phyloP scores from a whole-genome alignment of 2,113 vertebrate species.

The Epinephelus fuscoguttatus region DNA sequence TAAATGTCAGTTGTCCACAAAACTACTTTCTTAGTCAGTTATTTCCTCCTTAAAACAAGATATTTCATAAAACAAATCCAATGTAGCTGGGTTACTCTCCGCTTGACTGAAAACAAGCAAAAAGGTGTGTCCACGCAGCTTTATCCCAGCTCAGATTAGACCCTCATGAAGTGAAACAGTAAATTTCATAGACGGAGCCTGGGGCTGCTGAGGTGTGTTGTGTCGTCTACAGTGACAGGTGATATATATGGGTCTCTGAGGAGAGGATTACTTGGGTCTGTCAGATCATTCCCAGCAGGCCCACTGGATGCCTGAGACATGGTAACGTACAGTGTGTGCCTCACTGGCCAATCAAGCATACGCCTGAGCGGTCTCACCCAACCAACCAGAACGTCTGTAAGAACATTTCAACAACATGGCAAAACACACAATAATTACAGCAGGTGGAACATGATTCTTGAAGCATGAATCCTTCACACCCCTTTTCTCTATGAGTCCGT shows the following conservation, averaged over 20 bases:
- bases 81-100: neutral
- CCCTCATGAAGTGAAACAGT: conserved; percentile 35
- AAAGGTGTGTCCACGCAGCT: conserved; percentile 13
- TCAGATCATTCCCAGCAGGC: conserved; percentile 72
- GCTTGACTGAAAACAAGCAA: conserved; percentile 8
- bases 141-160: conserved; percentile 41
- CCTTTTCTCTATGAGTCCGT: neutral
- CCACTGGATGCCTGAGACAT: conserved; percentile 79
- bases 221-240: conserved; percentile 66
- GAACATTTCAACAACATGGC: conserved; percentile 26
- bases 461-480: neutral
- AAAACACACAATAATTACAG: conserved; percentile 29
- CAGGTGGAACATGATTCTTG: conserved; percentile 9
- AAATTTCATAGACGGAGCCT: conserved; percentile 69
- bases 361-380: neutral
- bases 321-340: conserved; percentile 73
- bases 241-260: conserved; percentile 77
- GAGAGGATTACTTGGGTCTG: conserved; percentile 59
- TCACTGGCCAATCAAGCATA: conserved; percentile 9
- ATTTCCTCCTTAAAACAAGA: conserved; percentile 1
- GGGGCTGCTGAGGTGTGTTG: conserved; percentile 61
- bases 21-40: neutral
- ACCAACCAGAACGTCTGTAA: conserved; percentile 15
- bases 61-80: conserved; percentile 16
- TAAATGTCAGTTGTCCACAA: conserved; percentile 1